phyloP scores from a whole-genome alignment of 2,797 vertebrate genomes.

The Varecia variegata region DNA sequence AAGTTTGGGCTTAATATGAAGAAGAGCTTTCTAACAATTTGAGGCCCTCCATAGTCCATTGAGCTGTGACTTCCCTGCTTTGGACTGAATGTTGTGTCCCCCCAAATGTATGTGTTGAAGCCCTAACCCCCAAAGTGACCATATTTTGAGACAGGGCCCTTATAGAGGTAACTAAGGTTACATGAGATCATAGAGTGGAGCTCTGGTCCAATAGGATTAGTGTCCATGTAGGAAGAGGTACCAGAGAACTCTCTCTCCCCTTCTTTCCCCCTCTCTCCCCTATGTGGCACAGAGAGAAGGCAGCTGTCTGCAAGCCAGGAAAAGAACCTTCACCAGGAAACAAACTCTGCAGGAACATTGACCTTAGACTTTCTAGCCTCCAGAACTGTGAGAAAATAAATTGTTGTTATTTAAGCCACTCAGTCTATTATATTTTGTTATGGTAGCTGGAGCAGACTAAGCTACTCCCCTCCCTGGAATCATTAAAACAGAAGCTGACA shows the following conservation, averaged over 20 bases:
- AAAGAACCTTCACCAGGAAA: not conserved
- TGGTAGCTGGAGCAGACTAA: not conserved
- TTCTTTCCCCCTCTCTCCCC: not conserved
- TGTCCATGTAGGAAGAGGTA: not conserved
- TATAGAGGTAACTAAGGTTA: not conserved
- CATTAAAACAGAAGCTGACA: not conserved
- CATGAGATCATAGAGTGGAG: not conserved
- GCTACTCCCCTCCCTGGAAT: not conserved
- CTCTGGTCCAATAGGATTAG: not conserved
- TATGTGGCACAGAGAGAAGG: not conserved
- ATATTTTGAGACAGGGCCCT: not conserved
- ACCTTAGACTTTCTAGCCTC: not conserved
- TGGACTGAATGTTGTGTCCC: not conserved
- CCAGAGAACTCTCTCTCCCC: not conserved
- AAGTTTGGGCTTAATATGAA: not conserved
- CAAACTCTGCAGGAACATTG: not conserved
- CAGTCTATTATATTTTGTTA: not conserved
- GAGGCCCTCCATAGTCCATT: not conserved
- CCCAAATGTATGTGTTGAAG: not conserved
- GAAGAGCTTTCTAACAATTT: not conserved
- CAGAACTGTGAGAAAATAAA: not conserved
- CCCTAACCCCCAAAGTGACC: not conserved
- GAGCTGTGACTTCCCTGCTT: not conserved
- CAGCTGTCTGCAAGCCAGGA: not conserved
- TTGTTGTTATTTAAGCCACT: not conserved